Percentiles rank a stretch among this genome's conserved stretches.
Conservation (phyloP, 2,888 invertebrate genomes). For the Lepetodrilus schrolli region DNA sequence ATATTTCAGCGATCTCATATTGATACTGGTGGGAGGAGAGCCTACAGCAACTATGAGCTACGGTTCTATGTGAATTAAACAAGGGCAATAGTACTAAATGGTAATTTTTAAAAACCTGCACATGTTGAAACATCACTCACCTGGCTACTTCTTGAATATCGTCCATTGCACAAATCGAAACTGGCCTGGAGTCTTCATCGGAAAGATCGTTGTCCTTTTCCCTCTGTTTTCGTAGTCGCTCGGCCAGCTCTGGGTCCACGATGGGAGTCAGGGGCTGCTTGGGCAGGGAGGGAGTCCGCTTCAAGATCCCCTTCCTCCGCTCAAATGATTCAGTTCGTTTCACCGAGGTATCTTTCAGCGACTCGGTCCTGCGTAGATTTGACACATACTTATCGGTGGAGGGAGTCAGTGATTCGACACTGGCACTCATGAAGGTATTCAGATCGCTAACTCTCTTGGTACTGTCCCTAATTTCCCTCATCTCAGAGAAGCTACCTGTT, state of each 20-base stretch:
- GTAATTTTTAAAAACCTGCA: background rate
- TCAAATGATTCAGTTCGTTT: slow-evolving; percentile 53
- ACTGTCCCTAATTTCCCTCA: background rate
- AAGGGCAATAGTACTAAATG: background rate
- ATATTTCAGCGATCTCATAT: background rate
- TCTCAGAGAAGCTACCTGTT: background rate
- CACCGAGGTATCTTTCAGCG: slow-evolving; percentile 9
- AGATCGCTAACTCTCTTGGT: slow-evolving; percentile 11
- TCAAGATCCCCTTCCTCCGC: slow-evolving; percentile 61
- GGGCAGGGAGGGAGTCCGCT: slow-evolving; percentile 58
- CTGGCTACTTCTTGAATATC: slow-evolving; percentile 55
- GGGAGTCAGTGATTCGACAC: background rate
- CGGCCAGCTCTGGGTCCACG: slow-evolving; percentile 61
- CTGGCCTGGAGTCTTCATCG: slow-evolving; percentile 37
- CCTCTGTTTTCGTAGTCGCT: slow-evolving; percentile 48
- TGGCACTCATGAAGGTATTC: slow-evolving; percentile 6
- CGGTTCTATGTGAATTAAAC: no score
- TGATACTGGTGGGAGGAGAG: no score
- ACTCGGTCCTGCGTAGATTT: slow-evolving; percentile 26
- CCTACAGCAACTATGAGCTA: no score
- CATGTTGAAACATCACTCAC: slow-evolving; percentile 37
- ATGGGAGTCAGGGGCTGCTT: slow-evolving; percentile 50
- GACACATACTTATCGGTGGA: background rate
- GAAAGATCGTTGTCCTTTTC: slow-evolving; percentile 39
- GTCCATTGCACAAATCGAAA: slow-evolving; percentile 53